A percentile compares a stretch with the other conserved stretches of the same genome.
These are phyloP conservation scores for Cephonodes hylas DNA, from an alignment of 2,888 invertebrate genomes.

Conservation along the genomic window DNA sequence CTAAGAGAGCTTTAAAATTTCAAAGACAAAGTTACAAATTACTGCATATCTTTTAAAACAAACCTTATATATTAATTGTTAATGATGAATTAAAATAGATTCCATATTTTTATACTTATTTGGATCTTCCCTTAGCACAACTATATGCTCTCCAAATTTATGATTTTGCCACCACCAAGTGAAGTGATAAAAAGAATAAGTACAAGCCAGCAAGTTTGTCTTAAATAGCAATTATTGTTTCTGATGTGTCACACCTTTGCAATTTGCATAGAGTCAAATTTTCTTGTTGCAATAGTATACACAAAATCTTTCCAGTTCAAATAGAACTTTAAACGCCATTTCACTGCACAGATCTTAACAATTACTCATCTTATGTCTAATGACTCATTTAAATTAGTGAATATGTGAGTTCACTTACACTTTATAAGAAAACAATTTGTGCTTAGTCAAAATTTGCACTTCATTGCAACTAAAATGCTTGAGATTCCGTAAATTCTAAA, in stretches of 20 bases:
- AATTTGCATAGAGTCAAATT: too few species aligned
- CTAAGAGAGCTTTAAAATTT: background rate
- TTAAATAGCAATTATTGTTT: too few species aligned
- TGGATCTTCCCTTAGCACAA: too few species aligned
- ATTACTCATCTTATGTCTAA: constrained; percentile 24
- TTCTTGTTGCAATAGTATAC: background rate
- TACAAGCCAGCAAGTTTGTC: too few species aligned
- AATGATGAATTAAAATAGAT: too few species aligned
- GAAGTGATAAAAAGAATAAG: too few species aligned
- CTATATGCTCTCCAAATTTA: too few species aligned
- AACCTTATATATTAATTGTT: background rate
- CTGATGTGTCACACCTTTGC: too few species aligned
- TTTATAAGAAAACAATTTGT: background rate
- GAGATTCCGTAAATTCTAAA: background rate
- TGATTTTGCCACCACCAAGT: too few species aligned
- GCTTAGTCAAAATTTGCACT: background rate
- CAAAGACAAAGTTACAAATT: background rate
- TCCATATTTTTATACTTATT: too few species aligned
- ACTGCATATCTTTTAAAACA: background rate
- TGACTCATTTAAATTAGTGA: background rate
- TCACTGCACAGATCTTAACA: constrained; percentile 21
- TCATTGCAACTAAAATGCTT: background rate
- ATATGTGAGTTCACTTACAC: background rate
- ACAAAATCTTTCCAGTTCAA: background rate
- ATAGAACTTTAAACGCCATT: constrained; percentile 8